These are phyloP conservation scores for Agelaius tricolor DNA, from an alignment of 2,113 vertebrate genomes.

Conservation along the genomic window DNA sequence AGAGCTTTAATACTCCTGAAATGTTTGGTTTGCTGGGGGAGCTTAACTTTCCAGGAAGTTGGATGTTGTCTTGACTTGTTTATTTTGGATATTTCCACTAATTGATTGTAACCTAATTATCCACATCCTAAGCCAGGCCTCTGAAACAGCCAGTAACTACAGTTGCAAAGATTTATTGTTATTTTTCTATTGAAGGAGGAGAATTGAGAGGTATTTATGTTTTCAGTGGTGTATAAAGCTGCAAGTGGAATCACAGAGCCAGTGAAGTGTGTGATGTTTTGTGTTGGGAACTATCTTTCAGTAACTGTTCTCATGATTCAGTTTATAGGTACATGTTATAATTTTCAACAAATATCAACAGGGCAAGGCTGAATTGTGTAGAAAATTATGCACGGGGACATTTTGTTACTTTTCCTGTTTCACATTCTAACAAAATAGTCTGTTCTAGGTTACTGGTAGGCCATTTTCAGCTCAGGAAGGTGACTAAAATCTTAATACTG, in stretches of 20 bases:
- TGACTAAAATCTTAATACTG: background rate
- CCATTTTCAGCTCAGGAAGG: background rate
- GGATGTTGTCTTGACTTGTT: background rate
- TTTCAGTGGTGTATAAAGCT: background rate
- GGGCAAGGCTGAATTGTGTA: background rate
- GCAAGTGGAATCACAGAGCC: background rate
- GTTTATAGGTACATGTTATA: background rate
- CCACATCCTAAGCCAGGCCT: background rate
- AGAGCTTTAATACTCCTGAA: background rate
- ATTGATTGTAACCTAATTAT: background rate
- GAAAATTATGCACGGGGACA: background rate
- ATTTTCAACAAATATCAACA: background rate
- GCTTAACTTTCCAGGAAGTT: background rate
- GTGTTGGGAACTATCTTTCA: background rate
- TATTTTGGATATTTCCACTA: conserved; percentile 25
- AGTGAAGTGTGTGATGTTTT: background rate
- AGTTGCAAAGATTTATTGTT: background rate
- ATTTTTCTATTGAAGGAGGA: background rate
- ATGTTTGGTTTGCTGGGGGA: background rate
- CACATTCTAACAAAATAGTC: background rate
- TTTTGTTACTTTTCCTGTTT: background rate
- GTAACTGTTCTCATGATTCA: background rate
- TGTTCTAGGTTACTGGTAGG: background rate
- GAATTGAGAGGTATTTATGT: background rate
- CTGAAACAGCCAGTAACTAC: background rate